phyloP scores from a whole-genome alignment of 2,797 vertebrate genomes.

The Spheniscus humboldti region DNA sequence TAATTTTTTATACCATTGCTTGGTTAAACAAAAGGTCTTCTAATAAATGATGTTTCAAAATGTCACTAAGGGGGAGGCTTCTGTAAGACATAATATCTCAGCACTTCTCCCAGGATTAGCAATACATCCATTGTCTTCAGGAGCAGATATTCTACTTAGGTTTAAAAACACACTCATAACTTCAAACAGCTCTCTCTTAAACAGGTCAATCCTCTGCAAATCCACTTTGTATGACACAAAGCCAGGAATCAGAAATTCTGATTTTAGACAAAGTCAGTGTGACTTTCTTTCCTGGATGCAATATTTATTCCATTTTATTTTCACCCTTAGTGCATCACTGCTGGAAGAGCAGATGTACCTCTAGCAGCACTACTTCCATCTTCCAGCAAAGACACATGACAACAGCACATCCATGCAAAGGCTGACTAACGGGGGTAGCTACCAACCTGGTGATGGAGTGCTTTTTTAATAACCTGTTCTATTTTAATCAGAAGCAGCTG shows the following conservation, averaged over 20 bases:
- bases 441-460: not conserved
- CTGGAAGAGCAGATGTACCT: fast-evolving
- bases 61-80: not conserved
- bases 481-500: not conserved
- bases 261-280: not conserved
- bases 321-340: not conserved
- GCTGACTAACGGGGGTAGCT: not conserved
- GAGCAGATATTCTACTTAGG: not conserved
- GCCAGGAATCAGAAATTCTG: not conserved
- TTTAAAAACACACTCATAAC: not conserved
- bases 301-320: not conserved
- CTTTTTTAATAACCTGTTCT: not conserved
- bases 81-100: not conserved
- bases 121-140: not conserved
- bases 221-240: not conserved
- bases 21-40: not conserved
- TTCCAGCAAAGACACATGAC: not conserved
- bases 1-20: not conserved
- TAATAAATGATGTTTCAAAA: not conserved
- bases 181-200: not conserved
- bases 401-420: not conserved
- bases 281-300: not conserved
- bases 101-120: not conserved
- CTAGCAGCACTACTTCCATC: not conserved
- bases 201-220: not conserved